Conservation (phyloP, 2,797 vertebrate species). For the Sebastes taczanowskii region DNA sequence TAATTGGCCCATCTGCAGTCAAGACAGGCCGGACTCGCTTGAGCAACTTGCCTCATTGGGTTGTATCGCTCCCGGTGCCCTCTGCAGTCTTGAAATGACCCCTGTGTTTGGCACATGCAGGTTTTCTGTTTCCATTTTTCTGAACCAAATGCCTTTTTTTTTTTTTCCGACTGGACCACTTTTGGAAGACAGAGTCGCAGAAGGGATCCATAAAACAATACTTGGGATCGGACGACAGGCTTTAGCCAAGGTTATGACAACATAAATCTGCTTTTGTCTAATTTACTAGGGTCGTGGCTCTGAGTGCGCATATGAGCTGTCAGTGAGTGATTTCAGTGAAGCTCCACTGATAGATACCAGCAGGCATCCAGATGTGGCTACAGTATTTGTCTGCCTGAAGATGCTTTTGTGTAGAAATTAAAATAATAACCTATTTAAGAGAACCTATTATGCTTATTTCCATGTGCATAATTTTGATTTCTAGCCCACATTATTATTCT, state of each 20-base stretch:
- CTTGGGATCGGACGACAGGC: background rate
- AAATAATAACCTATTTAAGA: background rate
- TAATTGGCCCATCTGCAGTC: constrained; percentile 82
- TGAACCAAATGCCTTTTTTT: constrained; percentile 15
- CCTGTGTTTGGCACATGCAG: constrained; percentile 41
- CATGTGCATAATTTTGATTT: no score
- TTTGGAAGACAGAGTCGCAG: background rate
- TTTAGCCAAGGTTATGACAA: background rate
- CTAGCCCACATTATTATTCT: no score
- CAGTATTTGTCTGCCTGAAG: background rate
- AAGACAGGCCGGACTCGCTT: constrained; percentile 70
- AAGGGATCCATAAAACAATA: constrained; percentile 5
- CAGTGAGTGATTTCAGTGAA: constrained; percentile 7
- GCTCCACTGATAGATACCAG: background rate
- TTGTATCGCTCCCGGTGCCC: constrained; percentile 59
- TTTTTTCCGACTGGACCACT: background rate
- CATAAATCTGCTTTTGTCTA: constrained; percentile 6
- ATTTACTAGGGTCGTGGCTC: background rate
- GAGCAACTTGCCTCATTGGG: constrained; percentile 66
- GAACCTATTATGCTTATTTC: no score
- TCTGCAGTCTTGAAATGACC: constrained; percentile 66
- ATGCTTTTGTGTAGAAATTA: background rate
- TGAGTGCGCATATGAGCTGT: background rate
- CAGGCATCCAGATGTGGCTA: constrained; percentile 7
- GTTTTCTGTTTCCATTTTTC: constrained; percentile 45